phyloP scores from a whole-genome alignment of 2,888 invertebrate genomes.

The Aromia moschata region DNA sequence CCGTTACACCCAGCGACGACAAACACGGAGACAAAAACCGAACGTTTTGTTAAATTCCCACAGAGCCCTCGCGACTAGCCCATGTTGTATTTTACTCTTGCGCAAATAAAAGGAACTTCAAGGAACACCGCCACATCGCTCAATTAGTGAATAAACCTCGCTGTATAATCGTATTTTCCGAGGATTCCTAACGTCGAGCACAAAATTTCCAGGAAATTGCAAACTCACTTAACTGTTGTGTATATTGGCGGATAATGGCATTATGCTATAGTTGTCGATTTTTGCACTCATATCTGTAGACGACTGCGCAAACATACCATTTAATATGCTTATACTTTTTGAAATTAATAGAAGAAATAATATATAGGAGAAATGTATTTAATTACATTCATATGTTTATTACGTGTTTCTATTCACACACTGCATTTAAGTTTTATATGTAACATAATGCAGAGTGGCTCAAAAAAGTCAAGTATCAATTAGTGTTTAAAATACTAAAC shows the following conservation, averaged over 20 bases:
- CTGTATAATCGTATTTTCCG: constrained; percentile 1
- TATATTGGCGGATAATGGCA: neutral
- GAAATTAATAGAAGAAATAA: constrained; percentile 11
- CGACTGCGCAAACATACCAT: neutral
- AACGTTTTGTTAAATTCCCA: constrained; percentile 18
- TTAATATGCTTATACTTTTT: neutral
- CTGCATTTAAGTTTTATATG: no score
- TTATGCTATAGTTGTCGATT: neutral
- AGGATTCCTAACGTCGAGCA: neutral
- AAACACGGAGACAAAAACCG: constrained; percentile 22
- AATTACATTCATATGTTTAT: no score
- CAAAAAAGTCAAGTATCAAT: no score
- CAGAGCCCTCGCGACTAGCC: constrained; percentile 25
- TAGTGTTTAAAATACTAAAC: no score
- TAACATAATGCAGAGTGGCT: no score
- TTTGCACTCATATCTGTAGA: neutral
- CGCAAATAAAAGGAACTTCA: constrained; percentile 28
- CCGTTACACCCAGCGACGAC: constrained; percentile 22
- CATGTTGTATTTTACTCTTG: constrained; percentile 14
- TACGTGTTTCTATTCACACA: no score
- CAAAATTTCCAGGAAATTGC: constrained; percentile 11
- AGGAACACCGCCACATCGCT: constrained; percentile 23
- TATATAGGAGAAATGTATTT: no score
- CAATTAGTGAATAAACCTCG: constrained; percentile 20
- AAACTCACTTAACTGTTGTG: neutral